A percentile compares a stretch with the other conserved stretches of the same genome.
Evolutionary conservation across 2,888 invertebrate genomes (phyloP).

Genomic region (Diarsia mendica): DNA sequence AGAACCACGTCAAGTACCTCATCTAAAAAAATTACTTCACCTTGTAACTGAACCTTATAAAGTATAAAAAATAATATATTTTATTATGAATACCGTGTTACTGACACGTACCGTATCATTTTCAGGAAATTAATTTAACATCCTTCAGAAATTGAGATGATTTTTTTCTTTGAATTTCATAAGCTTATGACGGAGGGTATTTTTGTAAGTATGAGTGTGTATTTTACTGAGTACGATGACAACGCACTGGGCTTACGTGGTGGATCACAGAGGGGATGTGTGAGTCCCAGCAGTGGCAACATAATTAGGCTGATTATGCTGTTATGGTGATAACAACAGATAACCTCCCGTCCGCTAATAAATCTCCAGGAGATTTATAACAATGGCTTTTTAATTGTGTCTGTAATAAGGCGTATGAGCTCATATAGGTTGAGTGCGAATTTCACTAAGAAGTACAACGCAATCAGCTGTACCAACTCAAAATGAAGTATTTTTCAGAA

Average conservation of each 20-base stretch:
- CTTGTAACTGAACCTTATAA: slow-evolving; percentile 3
- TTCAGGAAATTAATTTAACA: slow-evolving; percentile 59
- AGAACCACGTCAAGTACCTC: background rate
- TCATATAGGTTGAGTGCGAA: too few species aligned
- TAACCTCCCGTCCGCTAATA: too few species aligned
- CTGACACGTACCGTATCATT: slow-evolving; percentile 33
- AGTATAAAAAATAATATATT: slow-evolving; percentile 37
- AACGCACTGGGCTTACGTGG: background rate
- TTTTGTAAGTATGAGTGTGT: background rate
- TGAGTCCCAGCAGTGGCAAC: too few species aligned
- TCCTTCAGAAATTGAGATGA: slow-evolving; percentile 23
- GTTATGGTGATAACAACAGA: too few species aligned
- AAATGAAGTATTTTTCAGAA: too few species aligned
- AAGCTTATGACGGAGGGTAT: slow-evolving; percentile 12
- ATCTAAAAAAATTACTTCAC: slow-evolving; percentile 18
- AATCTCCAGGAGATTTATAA: too few species aligned
- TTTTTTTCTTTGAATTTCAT: slow-evolving; percentile 24
- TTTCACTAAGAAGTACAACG: too few species aligned
- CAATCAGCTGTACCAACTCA: too few species aligned
- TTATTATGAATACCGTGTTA: slow-evolving; percentile 29
- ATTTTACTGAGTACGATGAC: background rate
- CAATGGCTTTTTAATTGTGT: too few species aligned
- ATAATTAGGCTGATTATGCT: too few species aligned
- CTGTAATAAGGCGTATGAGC: too few species aligned
- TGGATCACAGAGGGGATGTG: background rate